Evolutionary conservation across 2,888 invertebrate species (phyloP).

Genomic region (Eueremaeus valkanovi): DNA sequence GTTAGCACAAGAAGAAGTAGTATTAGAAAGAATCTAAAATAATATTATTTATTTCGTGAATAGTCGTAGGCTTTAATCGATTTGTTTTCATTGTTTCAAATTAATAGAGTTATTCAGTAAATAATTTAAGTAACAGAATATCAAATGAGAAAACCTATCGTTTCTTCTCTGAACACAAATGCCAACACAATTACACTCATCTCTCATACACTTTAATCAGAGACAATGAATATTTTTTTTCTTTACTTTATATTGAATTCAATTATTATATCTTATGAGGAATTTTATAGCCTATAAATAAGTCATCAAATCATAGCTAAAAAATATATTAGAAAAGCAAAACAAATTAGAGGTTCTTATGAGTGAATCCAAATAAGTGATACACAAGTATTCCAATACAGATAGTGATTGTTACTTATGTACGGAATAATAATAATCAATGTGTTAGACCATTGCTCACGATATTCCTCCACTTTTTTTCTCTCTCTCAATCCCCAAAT

Average conservation of each 20-base stretch:
- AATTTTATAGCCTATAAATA: conserved; percentile 3
- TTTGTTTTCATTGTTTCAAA: conserved; percentile 1
- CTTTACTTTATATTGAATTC: not conserved
- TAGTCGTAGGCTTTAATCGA: conserved; percentile 1
- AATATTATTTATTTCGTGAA: not conserved
- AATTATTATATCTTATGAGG: not conserved
- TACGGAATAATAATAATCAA: not conserved
- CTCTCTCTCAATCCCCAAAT: not conserved
- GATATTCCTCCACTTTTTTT: not conserved
- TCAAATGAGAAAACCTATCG: not conserved
- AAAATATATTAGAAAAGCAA: not conserved
- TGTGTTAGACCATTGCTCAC: conserved; percentile 7
- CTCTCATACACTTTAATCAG: not conserved
- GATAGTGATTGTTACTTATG: not conserved
- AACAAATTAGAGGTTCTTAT: not conserved
- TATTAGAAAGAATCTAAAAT: not conserved
- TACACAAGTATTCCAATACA: not conserved
- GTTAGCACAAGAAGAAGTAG: not conserved
- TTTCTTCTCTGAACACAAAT: not conserved
- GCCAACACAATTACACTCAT: not conserved
- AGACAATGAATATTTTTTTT: not conserved
- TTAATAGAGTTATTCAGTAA: conserved; percentile 5
- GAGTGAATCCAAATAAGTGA: conserved; percentile 1
- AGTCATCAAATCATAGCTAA: not conserved
- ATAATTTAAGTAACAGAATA: not conserved